Conservation (phyloP, 92 coral and sea anemone species). For the Porites rus region DNA sequence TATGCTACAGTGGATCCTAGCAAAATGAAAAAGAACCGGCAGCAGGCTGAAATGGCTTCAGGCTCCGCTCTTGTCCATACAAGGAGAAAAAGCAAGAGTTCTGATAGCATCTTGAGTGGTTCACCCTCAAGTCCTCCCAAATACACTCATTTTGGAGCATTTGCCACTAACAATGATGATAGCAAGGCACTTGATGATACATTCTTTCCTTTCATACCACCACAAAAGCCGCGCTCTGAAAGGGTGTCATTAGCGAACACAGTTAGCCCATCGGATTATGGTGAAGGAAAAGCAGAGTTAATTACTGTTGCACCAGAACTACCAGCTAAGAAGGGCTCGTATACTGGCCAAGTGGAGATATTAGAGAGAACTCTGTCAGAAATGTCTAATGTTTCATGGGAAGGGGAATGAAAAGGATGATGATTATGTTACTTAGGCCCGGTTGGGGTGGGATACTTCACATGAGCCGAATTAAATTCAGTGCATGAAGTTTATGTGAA, state of each 20-base stretch:
- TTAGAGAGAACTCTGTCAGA: constrained; percentile 77
- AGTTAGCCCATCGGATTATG: constrained; percentile 38
- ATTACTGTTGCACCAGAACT: constrained; percentile 21
- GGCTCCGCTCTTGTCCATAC: constrained; percentile 37
- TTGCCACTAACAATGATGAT: constrained; percentile 16
- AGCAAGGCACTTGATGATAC: background rate
- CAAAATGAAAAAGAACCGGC: constrained; percentile 71
- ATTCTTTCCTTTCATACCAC: constrained; percentile 39
- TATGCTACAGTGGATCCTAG: constrained; percentile 84
- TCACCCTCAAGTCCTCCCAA: constrained; percentile 34
- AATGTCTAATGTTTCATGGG: constrained; percentile 37
- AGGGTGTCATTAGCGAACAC: constrained; percentile 63
- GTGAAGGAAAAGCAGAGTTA: constrained; percentile 33
- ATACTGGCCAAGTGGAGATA: constrained; percentile 59
- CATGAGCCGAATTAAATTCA: no score
- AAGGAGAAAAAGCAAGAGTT: constrained; percentile 68
- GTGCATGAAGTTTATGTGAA: no score
- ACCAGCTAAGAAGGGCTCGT: constrained; percentile 29
- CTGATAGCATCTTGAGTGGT: constrained; percentile 38
- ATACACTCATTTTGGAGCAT: constrained; percentile 44
- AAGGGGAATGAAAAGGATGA: background rate
- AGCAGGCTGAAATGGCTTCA: constrained; percentile 50
- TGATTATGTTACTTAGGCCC: background rate
- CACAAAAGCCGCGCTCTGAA: constrained; percentile 56
- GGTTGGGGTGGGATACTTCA: background rate